Evolutionary conservation across 1,140 invertebrate genomes (phyloP).

Genomic region (Zaprionus ghesquierei): DNA sequence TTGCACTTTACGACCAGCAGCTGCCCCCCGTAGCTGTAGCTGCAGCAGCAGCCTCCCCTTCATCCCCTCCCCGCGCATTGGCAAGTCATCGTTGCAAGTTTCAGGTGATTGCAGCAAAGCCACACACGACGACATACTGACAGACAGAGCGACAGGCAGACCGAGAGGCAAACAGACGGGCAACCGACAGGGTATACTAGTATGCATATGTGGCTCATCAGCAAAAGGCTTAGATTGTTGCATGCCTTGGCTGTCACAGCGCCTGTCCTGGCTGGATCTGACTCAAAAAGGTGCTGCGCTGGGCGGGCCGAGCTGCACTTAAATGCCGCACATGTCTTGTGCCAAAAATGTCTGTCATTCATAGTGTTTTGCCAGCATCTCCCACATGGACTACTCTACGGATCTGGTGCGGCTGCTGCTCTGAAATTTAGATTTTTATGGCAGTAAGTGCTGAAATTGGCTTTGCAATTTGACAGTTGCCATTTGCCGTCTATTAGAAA

Average conservation of each 20-base stretch:
- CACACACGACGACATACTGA: conserved; percentile 35
- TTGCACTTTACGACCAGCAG: conserved; percentile 78
- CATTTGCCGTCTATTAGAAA: conserved; percentile 68
- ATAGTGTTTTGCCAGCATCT: conserved; percentile 48
- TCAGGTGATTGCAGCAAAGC: conserved; percentile 58
- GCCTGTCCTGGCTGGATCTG: conserved; percentile 20
- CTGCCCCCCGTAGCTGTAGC: conserved; percentile 45
- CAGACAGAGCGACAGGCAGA: neutral
- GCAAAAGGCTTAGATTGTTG: conserved; percentile 72
- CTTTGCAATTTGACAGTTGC: conserved; percentile 44
- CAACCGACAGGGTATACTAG: neutral
- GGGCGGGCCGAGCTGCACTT: conserved; percentile 57
- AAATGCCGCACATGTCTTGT: conserved; percentile 70
- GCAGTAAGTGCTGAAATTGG: conserved; percentile 64
- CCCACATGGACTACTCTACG: conserved; percentile 22
- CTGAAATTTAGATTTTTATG: conserved; percentile 81
- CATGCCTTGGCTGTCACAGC: conserved; percentile 52
- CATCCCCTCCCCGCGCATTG: conserved; percentile 2
- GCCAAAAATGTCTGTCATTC: conserved; percentile 77
- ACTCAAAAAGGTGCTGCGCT: conserved; percentile 19
- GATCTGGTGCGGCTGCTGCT: conserved; percentile 44
- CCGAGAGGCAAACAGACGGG: neutral
- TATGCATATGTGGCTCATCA: conserved; percentile 47
- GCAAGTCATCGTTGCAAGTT: conserved; percentile 43
- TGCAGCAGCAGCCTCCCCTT: neutral